Evolutionary conservation across 2,797 vertebrate species (phyloP).

Genomic region (Aselliscus stoliczkanus): DNA sequence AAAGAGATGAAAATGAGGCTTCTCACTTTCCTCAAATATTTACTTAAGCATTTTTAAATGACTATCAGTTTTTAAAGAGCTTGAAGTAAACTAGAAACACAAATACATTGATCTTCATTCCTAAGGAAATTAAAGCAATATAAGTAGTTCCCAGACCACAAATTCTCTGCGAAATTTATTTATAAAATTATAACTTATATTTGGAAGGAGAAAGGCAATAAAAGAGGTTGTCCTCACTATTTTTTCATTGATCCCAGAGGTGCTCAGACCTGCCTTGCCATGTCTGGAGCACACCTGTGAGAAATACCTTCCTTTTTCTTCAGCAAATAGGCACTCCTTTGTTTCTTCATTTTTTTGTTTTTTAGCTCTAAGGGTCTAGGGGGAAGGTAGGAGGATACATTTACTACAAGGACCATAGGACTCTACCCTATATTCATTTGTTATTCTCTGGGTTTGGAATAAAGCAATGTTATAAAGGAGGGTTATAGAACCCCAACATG

Average conservation of each 20-base stretch:
- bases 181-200: neutral
- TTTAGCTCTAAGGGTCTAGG: neutral
- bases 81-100: neutral
- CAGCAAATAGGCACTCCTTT: neutral
- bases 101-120: neutral
- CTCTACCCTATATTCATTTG: neutral
- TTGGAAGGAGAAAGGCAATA: neutral
- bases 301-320: neutral
- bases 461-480: neutral
- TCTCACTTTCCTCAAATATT: neutral
- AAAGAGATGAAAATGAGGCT: neutral
- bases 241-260: neutral
- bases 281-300: neutral
- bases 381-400: neutral
- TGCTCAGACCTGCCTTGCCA: neutral
- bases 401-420: neutral
- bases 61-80: neutral
- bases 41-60: neutral
- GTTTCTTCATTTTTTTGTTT: neutral
- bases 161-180: conserved; percentile 7
- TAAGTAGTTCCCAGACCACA: neutral
- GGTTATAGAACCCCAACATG: neutral
- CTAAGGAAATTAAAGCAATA: neutral
- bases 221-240: neutral
- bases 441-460: neutral